Conservation (phyloP, 2,113 vertebrate genomes). For the Ginglymostoma cirratum region DNA sequence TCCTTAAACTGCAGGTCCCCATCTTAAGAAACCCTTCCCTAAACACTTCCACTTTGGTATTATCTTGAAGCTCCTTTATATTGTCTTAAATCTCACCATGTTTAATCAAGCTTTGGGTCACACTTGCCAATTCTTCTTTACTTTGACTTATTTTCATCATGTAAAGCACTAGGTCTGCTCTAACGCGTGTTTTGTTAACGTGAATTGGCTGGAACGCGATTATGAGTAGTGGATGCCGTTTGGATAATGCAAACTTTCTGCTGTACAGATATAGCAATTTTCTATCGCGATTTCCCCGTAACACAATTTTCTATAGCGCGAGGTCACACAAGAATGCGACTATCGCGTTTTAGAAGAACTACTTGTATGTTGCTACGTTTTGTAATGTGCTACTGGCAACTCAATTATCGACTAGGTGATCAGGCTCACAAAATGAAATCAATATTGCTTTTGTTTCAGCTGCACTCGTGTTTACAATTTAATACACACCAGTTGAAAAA, state of each 20-base stretch:
- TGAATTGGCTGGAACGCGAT: too few species aligned
- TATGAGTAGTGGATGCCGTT: too few species aligned
- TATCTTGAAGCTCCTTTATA: neutral
- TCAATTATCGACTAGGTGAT: neutral
- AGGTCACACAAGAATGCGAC: too few species aligned
- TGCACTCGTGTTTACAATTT: neutral
- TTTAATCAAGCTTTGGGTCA: neutral
- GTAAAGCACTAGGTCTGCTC: too few species aligned
- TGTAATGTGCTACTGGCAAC: neutral
- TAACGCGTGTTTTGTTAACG: too few species aligned
- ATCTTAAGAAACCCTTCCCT: neutral
- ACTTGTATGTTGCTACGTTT: too few species aligned
- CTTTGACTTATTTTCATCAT: neutral
- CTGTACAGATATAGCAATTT: too few species aligned
- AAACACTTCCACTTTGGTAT: neutral
- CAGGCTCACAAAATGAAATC: neutral
- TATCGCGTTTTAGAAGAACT: too few species aligned
- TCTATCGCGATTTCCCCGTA: too few species aligned
- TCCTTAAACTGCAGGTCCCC: neutral
- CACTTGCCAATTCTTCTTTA: neutral
- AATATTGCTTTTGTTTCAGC: neutral
- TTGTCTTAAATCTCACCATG: neutral
- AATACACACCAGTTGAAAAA: neutral
- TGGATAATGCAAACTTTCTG: too few species aligned
- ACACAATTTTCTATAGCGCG: too few species aligned